Evolutionary conservation across 92 coral and sea anemone genomes (phyloP).

Genomic region (Epizoanthus illoricatus): DNA sequence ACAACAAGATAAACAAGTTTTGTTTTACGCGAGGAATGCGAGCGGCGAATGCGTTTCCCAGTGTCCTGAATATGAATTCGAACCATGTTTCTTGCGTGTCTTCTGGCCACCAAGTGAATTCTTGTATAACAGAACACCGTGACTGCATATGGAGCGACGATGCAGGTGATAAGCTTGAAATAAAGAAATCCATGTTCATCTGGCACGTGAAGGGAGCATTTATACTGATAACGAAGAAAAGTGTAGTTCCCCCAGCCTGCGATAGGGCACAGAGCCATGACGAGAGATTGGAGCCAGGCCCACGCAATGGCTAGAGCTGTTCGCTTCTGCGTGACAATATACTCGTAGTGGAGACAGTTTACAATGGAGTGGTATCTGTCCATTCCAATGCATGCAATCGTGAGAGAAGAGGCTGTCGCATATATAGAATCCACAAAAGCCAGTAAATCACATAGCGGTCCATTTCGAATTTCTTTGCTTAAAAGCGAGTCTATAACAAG

Average conservation of each 20-base stretch:
- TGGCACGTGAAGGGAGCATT: constrained; percentile 67
- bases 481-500: constrained; percentile 67
- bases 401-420: constrained; percentile 77
- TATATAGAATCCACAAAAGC: constrained; percentile 86
- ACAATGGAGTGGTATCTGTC: constrained; percentile 94
- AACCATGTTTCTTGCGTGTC: constrained; percentile 90
- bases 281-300: constrained; percentile 77
- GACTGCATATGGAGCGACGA: constrained; percentile 64
- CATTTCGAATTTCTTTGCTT: constrained; percentile 14
- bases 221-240: constrained; percentile 62
- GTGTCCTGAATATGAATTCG: constrained; percentile 86
- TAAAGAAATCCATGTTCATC: constrained; percentile 72
- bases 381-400: constrained; percentile 84
- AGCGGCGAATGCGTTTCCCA: constrained; percentile 66
- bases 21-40: constrained; percentile 74
- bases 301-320: constrained; percentile 70
- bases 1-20: constrained; percentile 81
- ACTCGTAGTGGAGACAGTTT: constrained; percentile 92
- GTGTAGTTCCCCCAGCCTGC: constrained; percentile 82
- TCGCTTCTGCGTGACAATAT: constrained; percentile 75
- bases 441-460: constrained; percentile 59
- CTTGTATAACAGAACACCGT: constrained; percentile 89
- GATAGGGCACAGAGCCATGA: constrained; percentile 72
- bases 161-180: constrained; percentile 58
- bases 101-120: constrained; percentile 90